Percentiles rank a stretch among this genome's conserved stretches.
Conservation (phyloP, 1,140 invertebrate genomes). For the Calycopis cecrops region DNA sequence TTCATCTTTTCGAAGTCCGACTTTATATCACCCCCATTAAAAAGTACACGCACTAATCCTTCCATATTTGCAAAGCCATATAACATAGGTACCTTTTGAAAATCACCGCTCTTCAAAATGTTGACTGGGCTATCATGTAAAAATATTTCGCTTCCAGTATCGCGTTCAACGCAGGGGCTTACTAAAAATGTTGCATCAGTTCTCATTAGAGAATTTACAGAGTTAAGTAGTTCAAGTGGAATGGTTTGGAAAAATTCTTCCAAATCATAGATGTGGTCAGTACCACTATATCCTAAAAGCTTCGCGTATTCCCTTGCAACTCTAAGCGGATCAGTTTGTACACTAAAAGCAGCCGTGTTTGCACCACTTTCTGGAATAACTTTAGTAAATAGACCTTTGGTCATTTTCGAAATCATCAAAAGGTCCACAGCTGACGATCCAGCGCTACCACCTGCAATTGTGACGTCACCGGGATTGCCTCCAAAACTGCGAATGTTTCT, state of each 20-base stretch:
- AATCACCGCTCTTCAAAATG: slow-evolving; percentile 34
- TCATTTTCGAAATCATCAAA: slow-evolving; percentile 38
- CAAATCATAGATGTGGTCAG: slow-evolving; percentile 29
- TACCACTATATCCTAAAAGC: slow-evolving; percentile 22
- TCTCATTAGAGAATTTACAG: slow-evolving; percentile 8
- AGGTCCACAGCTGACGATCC: slow-evolving; percentile 42
- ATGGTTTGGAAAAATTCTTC: slow-evolving; percentile 34
- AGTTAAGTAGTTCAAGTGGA: slow-evolving; percentile 17
- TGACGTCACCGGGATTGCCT: slow-evolving; percentile 50
- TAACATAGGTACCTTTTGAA: slow-evolving; percentile 35
- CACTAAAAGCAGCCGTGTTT: slow-evolving; percentile 23
- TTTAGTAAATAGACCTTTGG: slow-evolving; percentile 41
- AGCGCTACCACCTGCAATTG: slow-evolving; percentile 42
- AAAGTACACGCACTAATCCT: slow-evolving; percentile 29
- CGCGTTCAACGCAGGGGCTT: slow-evolving; percentile 35
- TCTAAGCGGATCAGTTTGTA: slow-evolving; percentile 35
- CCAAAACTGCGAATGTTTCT: slow-evolving; percentile 45
- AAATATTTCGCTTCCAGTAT: slow-evolving; percentile 30
- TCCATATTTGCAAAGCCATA: slow-evolving; percentile 43
- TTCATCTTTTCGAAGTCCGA: slow-evolving; percentile 49
- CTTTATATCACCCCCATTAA: slow-evolving; percentile 31
- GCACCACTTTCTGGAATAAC: slow-evolving; percentile 44
- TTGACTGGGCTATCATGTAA: slow-evolving; percentile 31
- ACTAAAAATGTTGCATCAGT: slow-evolving; percentile 30
- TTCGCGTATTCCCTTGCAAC: slow-evolving; percentile 30